Percentiles rank a stretch among this genome's conserved stretches.
phyloP scores from a whole-genome alignment of 2,797 vertebrate genomes.

The Pachyuromys duprasi region DNA sequence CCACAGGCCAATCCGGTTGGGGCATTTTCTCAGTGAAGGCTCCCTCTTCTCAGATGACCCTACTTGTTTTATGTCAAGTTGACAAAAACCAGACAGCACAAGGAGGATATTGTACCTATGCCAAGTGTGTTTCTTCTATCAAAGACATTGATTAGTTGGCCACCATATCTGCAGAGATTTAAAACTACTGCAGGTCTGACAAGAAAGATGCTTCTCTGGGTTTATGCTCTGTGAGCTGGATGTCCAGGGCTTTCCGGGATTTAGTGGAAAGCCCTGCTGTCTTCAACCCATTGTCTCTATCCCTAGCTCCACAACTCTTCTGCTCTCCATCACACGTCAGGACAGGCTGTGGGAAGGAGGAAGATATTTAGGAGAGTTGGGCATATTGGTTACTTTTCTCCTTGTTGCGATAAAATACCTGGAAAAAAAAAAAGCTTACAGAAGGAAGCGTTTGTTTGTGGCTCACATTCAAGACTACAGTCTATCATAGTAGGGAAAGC shows the following conservation, averaged over 20 bases:
- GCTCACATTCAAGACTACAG: not conserved
- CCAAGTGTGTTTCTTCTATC: not conserved
- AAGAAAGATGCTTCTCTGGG: not conserved
- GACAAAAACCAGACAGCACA: not conserved
- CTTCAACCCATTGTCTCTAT: not conserved
- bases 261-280: not conserved
- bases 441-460: not conserved
- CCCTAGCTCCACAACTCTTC: not conserved
- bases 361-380: too few relatives aligned
- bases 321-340: not conserved
- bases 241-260: not conserved
- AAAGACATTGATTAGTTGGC: not conserved
- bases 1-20: not conserved
- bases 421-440: not conserved
- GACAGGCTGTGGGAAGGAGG: not conserved
- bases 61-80: not conserved
- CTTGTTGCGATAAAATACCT: not conserved
- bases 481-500: not conserved
- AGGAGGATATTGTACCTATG: not conserved
- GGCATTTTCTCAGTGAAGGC: not conserved
- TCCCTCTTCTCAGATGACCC: too few relatives aligned
- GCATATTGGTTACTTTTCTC: not conserved
- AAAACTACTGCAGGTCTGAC: not conserved
- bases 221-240: not conserved
- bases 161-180: not conserved